Conservation (phyloP, 1,140 invertebrate species). For the Nebria ingens region DNA sequence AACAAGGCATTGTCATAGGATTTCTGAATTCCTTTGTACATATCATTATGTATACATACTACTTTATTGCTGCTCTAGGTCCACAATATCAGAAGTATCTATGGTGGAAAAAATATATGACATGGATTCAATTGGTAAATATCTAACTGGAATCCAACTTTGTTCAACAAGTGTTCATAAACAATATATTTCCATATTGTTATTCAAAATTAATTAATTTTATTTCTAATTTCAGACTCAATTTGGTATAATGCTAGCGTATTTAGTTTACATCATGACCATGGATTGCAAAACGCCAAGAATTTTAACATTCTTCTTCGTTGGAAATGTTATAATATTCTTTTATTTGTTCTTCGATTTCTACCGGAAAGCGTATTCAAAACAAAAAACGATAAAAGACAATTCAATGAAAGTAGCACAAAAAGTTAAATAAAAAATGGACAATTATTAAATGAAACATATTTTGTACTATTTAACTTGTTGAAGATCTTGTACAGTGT, state of each 20-base stretch:
- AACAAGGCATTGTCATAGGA: constrained; percentile 47
- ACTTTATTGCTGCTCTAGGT: constrained; percentile 58
- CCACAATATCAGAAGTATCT: constrained; percentile 57
- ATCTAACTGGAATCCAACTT: too few species aligned
- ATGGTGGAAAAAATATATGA: constrained; percentile 79
- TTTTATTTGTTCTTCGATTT: constrained; percentile 46
- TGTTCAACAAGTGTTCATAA: too few species aligned
- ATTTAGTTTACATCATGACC: constrained; percentile 37
- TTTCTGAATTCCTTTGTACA: constrained; percentile 65
- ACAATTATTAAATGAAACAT: too few species aligned
- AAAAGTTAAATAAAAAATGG: not conserved
- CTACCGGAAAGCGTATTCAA: constrained; percentile 47
- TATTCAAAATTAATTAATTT: too few species aligned
- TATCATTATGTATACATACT: constrained; percentile 67
- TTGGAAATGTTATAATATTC: constrained; percentile 42
- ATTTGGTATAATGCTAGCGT: constrained; percentile 44
- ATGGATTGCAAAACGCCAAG: constrained; percentile 46
- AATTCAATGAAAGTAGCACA: not conserved
- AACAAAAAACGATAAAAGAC: constrained; percentile 17
- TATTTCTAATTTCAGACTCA: constrained; percentile 39
- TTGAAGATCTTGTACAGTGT: too few species aligned
- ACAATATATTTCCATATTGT: too few species aligned
- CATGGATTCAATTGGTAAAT: constrained; percentile 58
- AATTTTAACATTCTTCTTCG: constrained; percentile 48
- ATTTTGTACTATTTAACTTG: too few species aligned